Evolutionary conservation across 2,113 vertebrate genomes (phyloP).

Genomic region (Manacus vitellinus): DNA sequence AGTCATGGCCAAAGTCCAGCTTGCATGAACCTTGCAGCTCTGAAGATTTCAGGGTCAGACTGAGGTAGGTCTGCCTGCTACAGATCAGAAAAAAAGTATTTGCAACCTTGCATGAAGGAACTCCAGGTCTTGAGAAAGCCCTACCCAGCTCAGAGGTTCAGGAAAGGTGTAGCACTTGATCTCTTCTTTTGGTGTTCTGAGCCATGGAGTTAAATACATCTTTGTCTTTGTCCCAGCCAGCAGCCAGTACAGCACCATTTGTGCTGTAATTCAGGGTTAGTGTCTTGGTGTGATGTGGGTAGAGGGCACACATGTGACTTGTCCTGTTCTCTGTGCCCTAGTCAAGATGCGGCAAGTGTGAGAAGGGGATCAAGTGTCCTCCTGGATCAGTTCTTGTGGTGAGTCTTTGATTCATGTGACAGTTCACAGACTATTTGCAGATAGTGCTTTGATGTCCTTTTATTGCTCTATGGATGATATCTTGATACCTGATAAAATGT

Average conservation of each 20-base stretch:
- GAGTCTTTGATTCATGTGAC: slow-evolving; percentile 10
- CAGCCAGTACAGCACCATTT: neutral
- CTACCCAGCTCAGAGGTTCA: neutral
- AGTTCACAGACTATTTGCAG: neutral
- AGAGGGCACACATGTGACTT: slow-evolving; percentile 21
- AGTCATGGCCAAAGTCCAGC: neutral
- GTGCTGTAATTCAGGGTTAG: neutral
- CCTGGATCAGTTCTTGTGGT: slow-evolving; percentile 61
- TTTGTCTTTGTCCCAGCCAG: neutral
- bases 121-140: neutral
- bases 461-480: neutral
- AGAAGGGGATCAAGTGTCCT: slow-evolving; percentile 69
- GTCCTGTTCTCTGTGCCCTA: slow-evolving; percentile 43
- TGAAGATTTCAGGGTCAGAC: neutral
- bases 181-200: neutral
- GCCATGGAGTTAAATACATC: neutral
- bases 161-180: neutral
- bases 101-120: neutral
- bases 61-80: neutral
- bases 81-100: neutral
- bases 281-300: neutral
- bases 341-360: slow-evolving; percentile 61
- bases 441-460: neutral
- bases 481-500: neutral
- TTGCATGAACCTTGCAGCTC: neutral